Percentiles rank a stretch among this genome's conserved stretches.
These are phyloP conservation scores for Piprites chloris DNA, from an alignment of 2,113 vertebrate species.

Conservation along the genomic window DNA sequence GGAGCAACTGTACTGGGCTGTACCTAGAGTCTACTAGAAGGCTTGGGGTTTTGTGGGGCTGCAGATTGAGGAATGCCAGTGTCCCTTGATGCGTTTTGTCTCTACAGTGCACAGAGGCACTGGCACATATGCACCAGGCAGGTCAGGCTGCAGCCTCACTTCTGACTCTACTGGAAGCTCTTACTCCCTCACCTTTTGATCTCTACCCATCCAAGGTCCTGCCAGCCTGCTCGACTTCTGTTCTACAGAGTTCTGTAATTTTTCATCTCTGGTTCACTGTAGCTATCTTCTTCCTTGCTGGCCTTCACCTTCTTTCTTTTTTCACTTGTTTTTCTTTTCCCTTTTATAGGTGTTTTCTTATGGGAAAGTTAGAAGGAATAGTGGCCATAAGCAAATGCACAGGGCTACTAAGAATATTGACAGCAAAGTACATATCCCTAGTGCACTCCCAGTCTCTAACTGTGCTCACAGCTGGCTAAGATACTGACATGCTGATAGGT, in stretches of 20 bases:
- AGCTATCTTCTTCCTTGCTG: not conserved
- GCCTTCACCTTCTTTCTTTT: not conserved
- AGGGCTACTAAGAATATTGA: not conserved
- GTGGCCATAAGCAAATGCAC: not conserved
- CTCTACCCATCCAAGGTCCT: not conserved
- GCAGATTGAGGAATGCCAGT: not conserved
- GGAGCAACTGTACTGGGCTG: not conserved
- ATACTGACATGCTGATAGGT: not conserved
- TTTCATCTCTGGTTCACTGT: not conserved
- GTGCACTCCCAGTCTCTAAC: not conserved
- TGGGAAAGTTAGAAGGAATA: not conserved
- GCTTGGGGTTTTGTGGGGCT: not conserved
- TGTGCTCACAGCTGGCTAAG: not conserved
- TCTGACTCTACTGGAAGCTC: not conserved
- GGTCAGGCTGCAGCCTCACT: not conserved
- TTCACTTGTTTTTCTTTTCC: not conserved
- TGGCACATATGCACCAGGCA: fast-evolving
- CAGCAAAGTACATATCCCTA: not conserved
- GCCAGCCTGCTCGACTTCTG: not conserved
- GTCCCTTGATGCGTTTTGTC: not conserved
- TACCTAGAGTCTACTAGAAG: not conserved
- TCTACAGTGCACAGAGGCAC: not conserved
- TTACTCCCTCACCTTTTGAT: not conserved
- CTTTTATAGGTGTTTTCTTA: not conserved
- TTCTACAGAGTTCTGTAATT: not conserved